phyloP scores from a whole-genome alignment of 2,113 vertebrate genomes.

The Hippoglossus stenolepis region DNA sequence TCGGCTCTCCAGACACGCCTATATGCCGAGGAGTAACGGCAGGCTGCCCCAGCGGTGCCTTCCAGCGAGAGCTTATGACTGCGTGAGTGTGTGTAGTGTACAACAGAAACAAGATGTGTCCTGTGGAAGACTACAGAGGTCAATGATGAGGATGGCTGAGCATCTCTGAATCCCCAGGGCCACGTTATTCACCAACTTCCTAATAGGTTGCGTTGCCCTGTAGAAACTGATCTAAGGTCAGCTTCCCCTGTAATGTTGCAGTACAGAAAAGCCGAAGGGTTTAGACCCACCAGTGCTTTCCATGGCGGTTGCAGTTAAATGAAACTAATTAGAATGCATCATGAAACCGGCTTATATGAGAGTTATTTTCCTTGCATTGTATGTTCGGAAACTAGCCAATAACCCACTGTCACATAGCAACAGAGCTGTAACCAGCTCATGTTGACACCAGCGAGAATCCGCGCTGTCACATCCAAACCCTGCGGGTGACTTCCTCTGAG shows the following conservation, averaged over 20 bases:
- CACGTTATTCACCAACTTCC: slow-evolving; percentile 52
- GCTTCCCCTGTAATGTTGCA: slow-evolving; percentile 5
- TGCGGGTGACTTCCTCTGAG: slow-evolving; percentile 53
- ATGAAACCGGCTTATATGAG: slow-evolving; percentile 9
- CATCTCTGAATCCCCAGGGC: slow-evolving; percentile 64
- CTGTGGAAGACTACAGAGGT: slow-evolving; percentile 69
- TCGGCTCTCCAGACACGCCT: slow-evolving; percentile 69
- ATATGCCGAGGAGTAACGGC: slow-evolving; percentile 48
- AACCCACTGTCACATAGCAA: slow-evolving; percentile 47
- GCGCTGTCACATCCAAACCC: slow-evolving; percentile 50
- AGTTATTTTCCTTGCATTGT: slow-evolving; percentile 28
- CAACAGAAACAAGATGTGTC: slow-evolving; percentile 58
- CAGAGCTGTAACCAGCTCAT: slow-evolving; percentile 22
- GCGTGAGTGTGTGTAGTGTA: slow-evolving; percentile 20
- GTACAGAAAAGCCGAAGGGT: slow-evolving; percentile 22
- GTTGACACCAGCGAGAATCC: slow-evolving; percentile 47
- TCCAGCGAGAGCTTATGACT: slow-evolving; percentile 37
- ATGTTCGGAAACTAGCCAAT: slow-evolving; percentile 39
- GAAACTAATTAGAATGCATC: slow-evolving; percentile 7
- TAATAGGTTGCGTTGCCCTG: slow-evolving; percentile 37
- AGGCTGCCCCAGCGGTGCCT: slow-evolving; percentile 52
- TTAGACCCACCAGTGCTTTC: not conserved
- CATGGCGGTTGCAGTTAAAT: slow-evolving; percentile 13
- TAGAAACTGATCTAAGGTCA: slow-evolving; percentile 47
- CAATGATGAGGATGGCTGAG: slow-evolving; percentile 58